A percentile compares a stretch with the other conserved stretches of the same genome.
phyloP scores from a whole-genome alignment of 2,888 invertebrate species.

The Blastobasis adustella region DNA sequence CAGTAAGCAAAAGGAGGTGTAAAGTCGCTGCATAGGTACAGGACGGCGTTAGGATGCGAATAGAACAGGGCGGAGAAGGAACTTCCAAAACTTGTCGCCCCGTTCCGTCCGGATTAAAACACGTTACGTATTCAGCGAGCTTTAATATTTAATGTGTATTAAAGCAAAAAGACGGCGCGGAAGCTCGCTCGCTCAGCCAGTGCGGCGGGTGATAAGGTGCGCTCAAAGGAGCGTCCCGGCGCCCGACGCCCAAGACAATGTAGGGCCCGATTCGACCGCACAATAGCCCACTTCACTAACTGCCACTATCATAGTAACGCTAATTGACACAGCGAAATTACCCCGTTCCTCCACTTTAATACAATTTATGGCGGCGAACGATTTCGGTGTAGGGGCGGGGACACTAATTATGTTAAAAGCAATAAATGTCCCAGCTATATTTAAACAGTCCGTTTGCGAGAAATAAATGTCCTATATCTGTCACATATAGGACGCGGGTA shows the following conservation, averaged over 20 bases:
- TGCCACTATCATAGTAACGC: slow-evolving; percentile 16
- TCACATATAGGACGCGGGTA: slow-evolving; percentile 3
- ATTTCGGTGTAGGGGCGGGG: too few relatives aligned
- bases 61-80: too few relatives aligned
- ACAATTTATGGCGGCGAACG: background rate
- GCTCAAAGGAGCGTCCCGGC: slow-evolving; percentile 13
- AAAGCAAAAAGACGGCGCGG: slow-evolving; percentile 6
- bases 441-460: background rate
- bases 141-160: too few relatives aligned
- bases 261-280: slow-evolving; percentile 15
- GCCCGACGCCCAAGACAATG: slow-evolving; percentile 13
- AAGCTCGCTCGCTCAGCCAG: slow-evolving; percentile 8
- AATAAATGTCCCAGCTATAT: background rate
- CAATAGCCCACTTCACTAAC: slow-evolving; percentile 19
- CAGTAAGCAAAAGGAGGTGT: too few relatives aligned
- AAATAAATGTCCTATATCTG: slow-evolving; percentile 5
- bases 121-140: too few relatives aligned
- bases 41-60: too few relatives aligned
- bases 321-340: slow-evolving; percentile 6
- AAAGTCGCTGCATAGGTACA: too few relatives aligned
- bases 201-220: slow-evolving; percentile 18
- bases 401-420: background rate
- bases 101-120: too few relatives aligned
- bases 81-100: too few relatives aligned
- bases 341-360: background rate